Percentiles rank a stretch among this genome's conserved stretches.
These are phyloP conservation scores for Arremon brunneinucha DNA, from an alignment of 2,797 vertebrate genomes.

Conservation along the genomic window DNA sequence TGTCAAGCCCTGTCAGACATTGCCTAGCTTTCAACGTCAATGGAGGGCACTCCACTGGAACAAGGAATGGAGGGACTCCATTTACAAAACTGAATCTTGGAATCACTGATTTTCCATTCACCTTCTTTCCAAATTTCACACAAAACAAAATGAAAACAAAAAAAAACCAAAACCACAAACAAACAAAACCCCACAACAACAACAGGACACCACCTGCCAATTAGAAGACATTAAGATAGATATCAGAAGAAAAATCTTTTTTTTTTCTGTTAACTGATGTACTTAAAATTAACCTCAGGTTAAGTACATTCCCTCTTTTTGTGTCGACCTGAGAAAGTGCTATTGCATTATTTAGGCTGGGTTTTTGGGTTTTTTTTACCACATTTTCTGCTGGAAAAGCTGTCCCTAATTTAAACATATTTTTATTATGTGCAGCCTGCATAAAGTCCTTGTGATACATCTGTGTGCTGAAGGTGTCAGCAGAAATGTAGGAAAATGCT, in stretches of 20 bases:
- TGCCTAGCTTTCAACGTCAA: background rate
- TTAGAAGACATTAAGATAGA: background rate
- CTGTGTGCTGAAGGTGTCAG: background rate
- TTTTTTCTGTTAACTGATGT: too few relatives aligned
- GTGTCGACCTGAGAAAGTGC: background rate
- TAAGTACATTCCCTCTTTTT: background rate
- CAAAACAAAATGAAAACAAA: background rate
- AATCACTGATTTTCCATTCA: background rate
- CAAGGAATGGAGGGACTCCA: background rate
- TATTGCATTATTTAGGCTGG: background rate
- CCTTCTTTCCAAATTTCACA: background rate
- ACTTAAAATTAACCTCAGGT: background rate
- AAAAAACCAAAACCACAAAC: too few relatives aligned
- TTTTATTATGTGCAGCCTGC: background rate
- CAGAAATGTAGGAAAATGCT: background rate
- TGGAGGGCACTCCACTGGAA: background rate
- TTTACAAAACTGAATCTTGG: background rate
- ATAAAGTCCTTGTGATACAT: background rate
- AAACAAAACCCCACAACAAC: background rate
- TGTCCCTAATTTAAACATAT: background rate
- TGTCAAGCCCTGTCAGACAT: background rate
- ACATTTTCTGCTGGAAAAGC: background rate
- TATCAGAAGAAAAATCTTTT: background rate
- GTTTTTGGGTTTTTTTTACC: rapidly evolving
- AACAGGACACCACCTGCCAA: background rate